Percentiles rank a stretch among this genome's conserved stretches.
Conservation (phyloP, 2,113 vertebrate species). For the Phalacrocorax pelagicus region DNA sequence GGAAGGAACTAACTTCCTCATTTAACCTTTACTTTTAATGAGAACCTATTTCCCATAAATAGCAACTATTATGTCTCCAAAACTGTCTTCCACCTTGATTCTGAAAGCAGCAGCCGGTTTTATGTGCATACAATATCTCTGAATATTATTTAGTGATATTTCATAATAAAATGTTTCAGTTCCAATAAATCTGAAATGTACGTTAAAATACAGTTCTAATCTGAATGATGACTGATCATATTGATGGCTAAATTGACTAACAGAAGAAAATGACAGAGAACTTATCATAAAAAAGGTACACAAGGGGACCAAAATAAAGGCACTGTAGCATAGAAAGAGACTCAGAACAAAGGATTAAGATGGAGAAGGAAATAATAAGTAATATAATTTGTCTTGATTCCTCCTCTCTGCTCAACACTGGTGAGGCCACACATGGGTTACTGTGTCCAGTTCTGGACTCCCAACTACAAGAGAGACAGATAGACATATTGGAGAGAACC, state of each 20-base stretch:
- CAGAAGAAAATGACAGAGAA: background rate
- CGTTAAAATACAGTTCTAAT: background rate
- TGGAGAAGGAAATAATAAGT: background rate
- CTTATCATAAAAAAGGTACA: background rate
- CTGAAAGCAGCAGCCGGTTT: background rate
- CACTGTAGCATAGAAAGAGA: background rate
- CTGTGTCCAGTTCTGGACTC: background rate
- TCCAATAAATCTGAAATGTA: slow-evolving; percentile 2
- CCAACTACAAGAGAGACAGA: background rate
- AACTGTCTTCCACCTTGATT: background rate
- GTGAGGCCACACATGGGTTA: rapidly evolving
- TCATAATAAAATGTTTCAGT: background rate
- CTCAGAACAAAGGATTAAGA: background rate
- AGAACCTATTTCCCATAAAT: slow-evolving; percentile 28
- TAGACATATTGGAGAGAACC: background rate
- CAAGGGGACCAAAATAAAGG: background rate
- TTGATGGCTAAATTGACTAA: background rate
- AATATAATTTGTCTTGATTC: background rate
- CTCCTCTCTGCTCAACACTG: background rate
- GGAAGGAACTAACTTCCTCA: background rate
- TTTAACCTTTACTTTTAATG: slow-evolving; percentile 42
- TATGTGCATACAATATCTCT: background rate
- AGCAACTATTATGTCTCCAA: slow-evolving; percentile 22
- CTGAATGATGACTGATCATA: background rate
- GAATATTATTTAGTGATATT: slow-evolving; percentile 9